Evolutionary conservation across 2,113 vertebrate species (phyloP), one percentile per base, ranked within the genome.

Genomic region (Oxyura jamaicensis): DNA sequence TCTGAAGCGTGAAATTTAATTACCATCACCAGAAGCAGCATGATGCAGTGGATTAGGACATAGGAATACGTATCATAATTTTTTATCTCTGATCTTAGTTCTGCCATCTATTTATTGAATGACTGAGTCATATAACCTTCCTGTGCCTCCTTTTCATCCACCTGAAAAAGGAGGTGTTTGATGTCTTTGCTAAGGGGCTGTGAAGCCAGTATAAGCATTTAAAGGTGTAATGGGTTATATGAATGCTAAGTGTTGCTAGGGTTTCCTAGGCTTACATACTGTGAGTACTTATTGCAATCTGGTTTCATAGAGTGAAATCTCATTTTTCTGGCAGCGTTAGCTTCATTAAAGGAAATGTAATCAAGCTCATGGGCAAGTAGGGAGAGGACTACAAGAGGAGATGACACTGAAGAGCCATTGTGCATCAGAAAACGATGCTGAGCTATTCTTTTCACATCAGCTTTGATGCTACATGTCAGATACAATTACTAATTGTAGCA

Each of bases 1-100:
- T 74, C 77, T 69, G 83, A 95, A 91, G 86, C 86, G 76, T 91
- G 71, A 79, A 84, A 96, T 92, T 85, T 91, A 96, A 97, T 96
- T 96, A 85, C 77, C 36, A n/a, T 96, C 88, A 86, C 95, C 88
- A 83, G 75, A 91, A 92, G 55, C 66, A 86, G 73, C 88, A 48
- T 35, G 73, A 76, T 92, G 76, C 83, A 85, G 62, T 73, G 69
- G 72, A 66, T 91, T 81, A 65, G 88, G 62, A 72, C 13, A 3
- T 44, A 58, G 28, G 56, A 91, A 50, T 71, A 85, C 42, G 65
- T 92, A 71, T 66, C 18, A 68, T 74, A 50, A 67, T 35, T 26
- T 91, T 87, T 91, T 81, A 68, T 71, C 92, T 87, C 59, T 63
- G 60, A 71, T 87, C 63, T 58, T 71, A 59, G 17, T 58, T 92